These are phyloP conservation scores for Micropoecilia bifurca DNA, from an alignment of 2,797 vertebrate genomes.

Conservation along the genomic window DNA sequence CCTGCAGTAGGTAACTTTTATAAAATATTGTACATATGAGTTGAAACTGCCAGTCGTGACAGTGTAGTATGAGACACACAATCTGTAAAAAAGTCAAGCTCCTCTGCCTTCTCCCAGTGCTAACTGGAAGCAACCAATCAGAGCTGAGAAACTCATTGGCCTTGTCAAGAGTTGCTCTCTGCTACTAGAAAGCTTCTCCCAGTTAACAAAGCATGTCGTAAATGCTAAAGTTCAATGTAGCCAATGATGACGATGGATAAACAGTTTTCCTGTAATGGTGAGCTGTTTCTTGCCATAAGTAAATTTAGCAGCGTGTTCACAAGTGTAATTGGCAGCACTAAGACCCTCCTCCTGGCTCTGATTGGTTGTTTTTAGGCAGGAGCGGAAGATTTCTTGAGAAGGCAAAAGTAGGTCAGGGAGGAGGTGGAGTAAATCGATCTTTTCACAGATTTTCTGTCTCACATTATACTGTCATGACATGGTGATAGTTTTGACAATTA, in stretches of 20 bases:
- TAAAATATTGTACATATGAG: too few relatives aligned
- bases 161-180: not conserved
- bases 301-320: not conserved
- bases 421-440: too few relatives aligned
- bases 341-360: not conserved
- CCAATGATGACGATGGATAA: not conserved
- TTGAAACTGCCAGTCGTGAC: too few relatives aligned
- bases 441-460: too few relatives aligned
- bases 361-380: not conserved
- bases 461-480: not conserved
- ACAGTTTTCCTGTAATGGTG: not conserved
- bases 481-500: too few relatives aligned
- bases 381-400: not conserved
- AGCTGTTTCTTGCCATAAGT: not conserved
- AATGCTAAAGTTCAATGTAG: not conserved
- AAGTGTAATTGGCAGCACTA: not conserved
- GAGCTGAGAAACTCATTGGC: not conserved
- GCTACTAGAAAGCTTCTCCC: not conserved
- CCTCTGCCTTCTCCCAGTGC: not conserved
- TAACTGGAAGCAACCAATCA: not conserved
- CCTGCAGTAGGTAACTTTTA: too few relatives aligned
- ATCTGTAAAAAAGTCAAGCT: not conserved
- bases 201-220: not conserved
- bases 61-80: not conserved
- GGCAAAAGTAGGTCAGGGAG: not conserved